Base-by-base conservation (phyloP, 2,888 invertebrate genomes). In the Drosophila nr. perissopoda region DNA sequence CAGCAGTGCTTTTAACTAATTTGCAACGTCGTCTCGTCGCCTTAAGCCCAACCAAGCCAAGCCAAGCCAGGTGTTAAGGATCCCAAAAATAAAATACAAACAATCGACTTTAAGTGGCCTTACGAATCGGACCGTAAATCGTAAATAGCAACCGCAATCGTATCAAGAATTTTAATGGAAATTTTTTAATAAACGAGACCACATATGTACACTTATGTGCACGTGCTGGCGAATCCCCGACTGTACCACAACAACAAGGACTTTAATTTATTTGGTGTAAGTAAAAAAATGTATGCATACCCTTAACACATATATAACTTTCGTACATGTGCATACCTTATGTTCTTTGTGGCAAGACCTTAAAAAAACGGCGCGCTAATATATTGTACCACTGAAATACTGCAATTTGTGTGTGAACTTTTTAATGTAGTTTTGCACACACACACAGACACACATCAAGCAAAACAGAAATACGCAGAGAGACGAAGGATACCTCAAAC, bases 361-460 rank as follows among this genome's bases (percentile, higher is more conserved):
- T 16, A 13, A 46, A 71, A 72, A 64, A 81, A 84, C 81, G 74
- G 58, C 83, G 80, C 83, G 84, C 81, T 81, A 85, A 88, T 88
- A 81, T 88, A 83, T 79, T 67, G 76, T 62, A 70, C 65, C 61
- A 57, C 75, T 79, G 66, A 88, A 68, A 83, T 85, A 86, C 88
- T 85, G 88, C 85, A 88, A 85, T 85, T 88, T 85, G 88, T 88
- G 83, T 85, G 80, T 83, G 82, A 83, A 88, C 88, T 85, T 88
- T 88, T 85, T 77, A 81, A 83, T 83, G 82, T 79, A 86, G 77
- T 81, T 83, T 63, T 64, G 58, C 65, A 49, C 58, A 63, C 51
- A 68, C 49, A 63, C 72, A 68, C 40, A 33, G 29, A 52, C 64
- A 58, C 36, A 61, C 31, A 16, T 59, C 63, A 49, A 40, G 16